Evolutionary conservation across 2,888 invertebrate species (phyloP), one percentile per base, ranked within the genome.

Genomic region (Augiades crinisus): DNA sequence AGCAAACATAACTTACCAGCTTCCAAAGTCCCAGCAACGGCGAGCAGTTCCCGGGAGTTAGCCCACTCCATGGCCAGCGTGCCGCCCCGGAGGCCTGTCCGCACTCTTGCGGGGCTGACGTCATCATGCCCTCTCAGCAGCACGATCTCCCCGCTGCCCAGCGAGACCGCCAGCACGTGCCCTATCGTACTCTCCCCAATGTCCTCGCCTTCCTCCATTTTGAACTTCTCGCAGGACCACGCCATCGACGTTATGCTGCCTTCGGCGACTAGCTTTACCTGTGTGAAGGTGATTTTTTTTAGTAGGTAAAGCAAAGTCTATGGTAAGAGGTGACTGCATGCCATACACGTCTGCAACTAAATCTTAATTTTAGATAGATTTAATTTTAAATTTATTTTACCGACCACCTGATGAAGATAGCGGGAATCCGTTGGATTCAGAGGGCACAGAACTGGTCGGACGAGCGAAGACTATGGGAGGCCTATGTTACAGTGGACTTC

Each of bases 221-320:
- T 98, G 83, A 98, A 98, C 74, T 98, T 98, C 78, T 98, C 98
- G 75, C 98, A 98, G 13, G 98, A 98, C 98, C 98, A 99, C 10
- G 96, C 95, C 96, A 99, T 97, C 40, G 95, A 93, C 1, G 94
- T 94, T 65, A 99, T 97, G 5, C 95, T 95, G 49, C 97, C 95
- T 69, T 96, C 95, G 30, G 94, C 93, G 54, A 94, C 93, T n/a
- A 97, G 78, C 70, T 95, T 95, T n/a, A 97, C 94, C 90, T 90
- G 61, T 12, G 12, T n/a, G n/a, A n/a, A n/a, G n/a, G n/a, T n/a
- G n/a, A n/a, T n/a, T n/a, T n/a, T n/a, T 24, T 24, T 8, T 24
- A 24, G 24, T 24, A 24, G 24, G 24, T 24, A 5, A 24, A n/a
- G 22, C 7, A 8, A 24, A 8, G 8, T 24, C n/a, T 2, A 1